Conservation (phyloP, 2,888 invertebrate species). For the Catocala sponsa region DNA sequence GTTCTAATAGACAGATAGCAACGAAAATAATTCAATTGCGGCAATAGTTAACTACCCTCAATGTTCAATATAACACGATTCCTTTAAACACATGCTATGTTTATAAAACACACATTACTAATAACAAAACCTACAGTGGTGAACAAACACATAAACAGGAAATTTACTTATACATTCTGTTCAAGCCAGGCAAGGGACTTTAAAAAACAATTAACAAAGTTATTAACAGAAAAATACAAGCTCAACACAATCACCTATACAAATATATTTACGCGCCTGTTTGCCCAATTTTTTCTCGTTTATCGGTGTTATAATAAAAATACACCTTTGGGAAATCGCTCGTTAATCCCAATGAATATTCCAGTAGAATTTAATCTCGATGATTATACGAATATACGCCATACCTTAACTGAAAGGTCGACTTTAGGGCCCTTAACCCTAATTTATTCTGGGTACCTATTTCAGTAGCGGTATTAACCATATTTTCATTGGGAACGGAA, state of each 20-base stretch:
- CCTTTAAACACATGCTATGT: no score
- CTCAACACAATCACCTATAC: constrained; percentile 2
- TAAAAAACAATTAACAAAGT: constrained; percentile 9
- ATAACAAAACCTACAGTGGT: not conserved
- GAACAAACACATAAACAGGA: not conserved
- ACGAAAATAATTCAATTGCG: no score
- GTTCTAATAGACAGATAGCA: no score
- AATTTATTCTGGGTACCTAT: constrained; percentile 56
- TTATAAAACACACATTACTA: no score
- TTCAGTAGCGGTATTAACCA: constrained; percentile 39
- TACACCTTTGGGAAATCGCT: constrained; percentile 42
- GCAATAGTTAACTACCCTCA: no score
- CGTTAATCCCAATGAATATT: constrained; percentile 60
- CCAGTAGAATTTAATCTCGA: constrained; percentile 61
- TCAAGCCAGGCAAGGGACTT: not conserved
- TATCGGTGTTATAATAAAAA: constrained; percentile 50
- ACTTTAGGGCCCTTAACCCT: constrained; percentile 44
- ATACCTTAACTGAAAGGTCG: constrained; percentile 51
- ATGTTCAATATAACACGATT: no score
- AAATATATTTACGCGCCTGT: constrained; percentile 26
- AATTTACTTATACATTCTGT: not conserved
- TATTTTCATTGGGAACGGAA: constrained; percentile 48
- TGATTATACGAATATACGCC: constrained; percentile 59
- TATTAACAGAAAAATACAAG: constrained; percentile 19
- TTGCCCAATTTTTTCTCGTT: constrained; percentile 34